Evolutionary conservation across 2,113 vertebrate species (phyloP).

Genomic region (Eptesicus fuscus): DNA sequence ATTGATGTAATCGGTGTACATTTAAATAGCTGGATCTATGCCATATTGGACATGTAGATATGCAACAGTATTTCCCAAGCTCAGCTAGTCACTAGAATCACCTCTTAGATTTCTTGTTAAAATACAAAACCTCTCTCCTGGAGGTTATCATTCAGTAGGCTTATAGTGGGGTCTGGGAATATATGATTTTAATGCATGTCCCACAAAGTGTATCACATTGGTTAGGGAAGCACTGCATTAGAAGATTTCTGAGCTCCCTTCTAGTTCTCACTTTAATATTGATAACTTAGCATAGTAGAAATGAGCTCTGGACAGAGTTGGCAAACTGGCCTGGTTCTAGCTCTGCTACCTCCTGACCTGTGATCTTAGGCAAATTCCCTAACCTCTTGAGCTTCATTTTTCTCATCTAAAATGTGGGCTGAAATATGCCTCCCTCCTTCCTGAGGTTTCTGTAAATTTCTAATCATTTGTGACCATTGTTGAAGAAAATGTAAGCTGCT

Average conservation of each 20-base stretch:
- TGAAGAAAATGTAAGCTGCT: not conserved
- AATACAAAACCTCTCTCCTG: not conserved
- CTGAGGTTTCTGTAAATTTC: conserved; percentile 13
- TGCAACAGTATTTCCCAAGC: not conserved
- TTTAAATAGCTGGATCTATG: not conserved
- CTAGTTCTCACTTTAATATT: not conserved
- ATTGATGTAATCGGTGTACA: not conserved
- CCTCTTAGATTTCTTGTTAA: not conserved
- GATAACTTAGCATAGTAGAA: not conserved
- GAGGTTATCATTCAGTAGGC: not conserved
- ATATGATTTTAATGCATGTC: not conserved
- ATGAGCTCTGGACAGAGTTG: not conserved
- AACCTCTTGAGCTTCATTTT: not conserved
- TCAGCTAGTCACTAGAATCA: not conserved
- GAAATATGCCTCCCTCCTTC: not conserved
- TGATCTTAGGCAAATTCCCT: not conserved
- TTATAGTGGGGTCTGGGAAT: not conserved
- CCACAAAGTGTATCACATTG: not conserved
- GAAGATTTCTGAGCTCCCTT: not conserved
- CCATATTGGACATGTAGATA: not conserved
- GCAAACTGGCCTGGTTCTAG: not conserved
- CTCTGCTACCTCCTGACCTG: not conserved
- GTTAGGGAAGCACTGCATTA: not conserved
- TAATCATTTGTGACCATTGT: not conserved
- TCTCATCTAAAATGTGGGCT: conserved; percentile 2